Conservation (phyloP, 2,113 vertebrate species). For the Pleuronectes platessa region DNA sequence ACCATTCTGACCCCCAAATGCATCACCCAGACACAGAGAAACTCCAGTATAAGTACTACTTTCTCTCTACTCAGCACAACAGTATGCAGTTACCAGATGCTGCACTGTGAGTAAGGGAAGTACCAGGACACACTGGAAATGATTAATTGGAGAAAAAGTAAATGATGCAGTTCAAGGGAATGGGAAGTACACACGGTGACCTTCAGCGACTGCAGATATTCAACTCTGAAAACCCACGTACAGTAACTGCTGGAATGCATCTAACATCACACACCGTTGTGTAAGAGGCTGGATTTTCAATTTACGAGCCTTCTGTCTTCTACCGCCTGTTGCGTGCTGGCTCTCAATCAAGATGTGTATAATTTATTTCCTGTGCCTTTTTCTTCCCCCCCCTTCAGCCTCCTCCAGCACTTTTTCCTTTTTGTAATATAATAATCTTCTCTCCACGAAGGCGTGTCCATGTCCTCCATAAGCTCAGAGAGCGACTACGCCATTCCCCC, state of each 20-base stretch:
- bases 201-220: background rate
- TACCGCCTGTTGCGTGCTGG: background rate
- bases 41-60: background rate
- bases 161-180: background rate
- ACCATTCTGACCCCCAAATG: too few relatives aligned
- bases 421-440: background rate
- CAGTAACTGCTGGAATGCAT: background rate
- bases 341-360: background rate
- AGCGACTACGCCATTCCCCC: slow-evolving; percentile 93
- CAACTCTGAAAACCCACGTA: background rate
- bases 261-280: background rate
- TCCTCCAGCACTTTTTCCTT: background rate
- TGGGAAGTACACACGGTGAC: background rate
- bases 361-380: background rate
- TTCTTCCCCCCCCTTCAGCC: background rate
- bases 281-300: slow-evolving; percentile 9
- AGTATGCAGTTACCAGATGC: background rate
- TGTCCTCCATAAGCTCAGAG: slow-evolving; percentile 92
- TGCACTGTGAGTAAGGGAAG: background rate
- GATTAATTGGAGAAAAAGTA: slow-evolving; percentile 5
- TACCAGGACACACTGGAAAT: background rate
- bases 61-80: too few relatives aligned
- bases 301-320: slow-evolving; percentile 5
- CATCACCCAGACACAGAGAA: too few relatives aligned
- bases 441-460: slow-evolving; percentile 84